Evolutionary conservation across 1,140 invertebrate genomes (phyloP).

Genomic region (Lepidotrigona ventralis): DNA sequence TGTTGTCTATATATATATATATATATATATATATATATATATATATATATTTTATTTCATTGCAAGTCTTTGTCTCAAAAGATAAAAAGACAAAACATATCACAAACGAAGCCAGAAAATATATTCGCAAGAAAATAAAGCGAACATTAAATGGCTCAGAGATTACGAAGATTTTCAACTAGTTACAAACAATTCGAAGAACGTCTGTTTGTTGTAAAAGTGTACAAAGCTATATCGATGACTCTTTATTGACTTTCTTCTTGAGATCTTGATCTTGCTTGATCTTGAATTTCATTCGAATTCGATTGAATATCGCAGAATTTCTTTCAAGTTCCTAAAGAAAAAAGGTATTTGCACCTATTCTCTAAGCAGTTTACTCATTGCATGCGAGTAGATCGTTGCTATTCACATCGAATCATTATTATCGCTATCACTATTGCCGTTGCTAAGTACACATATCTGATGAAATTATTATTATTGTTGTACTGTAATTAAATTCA

Average conservation of each 20-base stretch:
- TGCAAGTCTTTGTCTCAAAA: background rate
- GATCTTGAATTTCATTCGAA: constrained; percentile 17
- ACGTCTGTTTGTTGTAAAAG: constrained; percentile 12
- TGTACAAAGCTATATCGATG: constrained; percentile 45
- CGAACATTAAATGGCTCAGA: background rate
- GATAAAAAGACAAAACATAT: constrained; percentile 23
- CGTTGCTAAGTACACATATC: constrained; percentile 1
- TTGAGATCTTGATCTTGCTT: constrained; percentile 2
- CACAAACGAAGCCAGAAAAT: background rate
- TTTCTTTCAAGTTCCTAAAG: constrained; percentile 65
- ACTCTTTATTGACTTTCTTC: background rate
- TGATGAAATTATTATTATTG: constrained; percentile 1
- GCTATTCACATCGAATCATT: constrained; percentile 1
- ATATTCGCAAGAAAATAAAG: constrained; percentile 17
- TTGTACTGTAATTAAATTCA: background rate
- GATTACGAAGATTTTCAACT: background rate
- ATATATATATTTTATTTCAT: background rate
- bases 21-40: too few species aligned
- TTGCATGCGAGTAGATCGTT: constrained; percentile 21
- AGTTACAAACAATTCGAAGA: background rate
- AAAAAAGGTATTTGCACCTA: constrained; percentile 13
- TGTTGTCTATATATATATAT: too few species aligned
- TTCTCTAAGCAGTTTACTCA: background rate
- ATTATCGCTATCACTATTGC: constrained; percentile 1
- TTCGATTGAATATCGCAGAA: constrained; percentile 39